Evolutionary conservation across 2,888 invertebrate species (phyloP), one percentile per base, ranked within the genome.

Genomic region (Melinaea menophilus): DNA sequence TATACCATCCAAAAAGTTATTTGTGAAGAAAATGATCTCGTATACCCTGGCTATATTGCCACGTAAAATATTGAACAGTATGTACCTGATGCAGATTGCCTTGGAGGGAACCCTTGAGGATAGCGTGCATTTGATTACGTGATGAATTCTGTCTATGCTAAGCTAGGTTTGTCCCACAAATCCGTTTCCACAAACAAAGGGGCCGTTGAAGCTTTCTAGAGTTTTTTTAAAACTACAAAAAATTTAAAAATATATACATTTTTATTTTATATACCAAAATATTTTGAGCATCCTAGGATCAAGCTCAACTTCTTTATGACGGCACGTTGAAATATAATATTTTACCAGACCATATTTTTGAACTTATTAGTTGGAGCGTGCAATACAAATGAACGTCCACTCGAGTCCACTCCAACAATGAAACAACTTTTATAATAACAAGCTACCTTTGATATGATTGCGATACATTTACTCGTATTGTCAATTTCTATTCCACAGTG

Each of bases 111-210:
- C 70, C 76, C 74, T 66, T 63, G 45, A 72, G 75, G 70, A 68
- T 66, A 67, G 69, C 73, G 73, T 75, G 76, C 75, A 75, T 77
- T 76, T 76, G 73, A 79, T 77, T 78, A 78, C 75, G 75, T 75
- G 77, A 75, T 75, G 72, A 76, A 74, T 74, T 70, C 67, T 64
- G 68, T 65, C 65, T 67, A 61, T 61, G 60, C 58, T 64, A 59
- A 63, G 60, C 66, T 67, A 67, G 64, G 58, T 60, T 51, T 33
- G 41, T 41, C 65, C 65, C 62, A 58, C 59, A 47, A 58, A 35
- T 41, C 54, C 54, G 55, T 62, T 57, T 55, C 35, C 51, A 45
- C 12, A 55, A 34, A 57, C 47, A 61, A 54, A 48, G 34, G 37
- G 47, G 51, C 51, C 51, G 31, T 51, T 51, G 51, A 13, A n/a